Base-by-base conservation (phyloP, 35 echinoderm and acorn worm genomes). In the Stichopus chloronotus region DNA sequence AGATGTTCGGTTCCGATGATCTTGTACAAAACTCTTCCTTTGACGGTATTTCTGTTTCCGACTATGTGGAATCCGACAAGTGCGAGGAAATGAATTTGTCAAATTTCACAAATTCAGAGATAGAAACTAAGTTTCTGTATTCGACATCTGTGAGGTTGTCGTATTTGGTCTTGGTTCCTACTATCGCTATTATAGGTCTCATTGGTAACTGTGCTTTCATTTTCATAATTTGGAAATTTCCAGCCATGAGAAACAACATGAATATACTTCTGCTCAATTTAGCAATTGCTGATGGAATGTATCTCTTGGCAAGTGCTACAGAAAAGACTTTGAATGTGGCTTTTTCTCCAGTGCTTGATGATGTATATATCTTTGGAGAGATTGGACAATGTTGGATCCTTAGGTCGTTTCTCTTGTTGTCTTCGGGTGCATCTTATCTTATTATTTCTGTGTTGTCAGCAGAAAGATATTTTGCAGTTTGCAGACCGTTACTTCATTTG, bases 381-480 rank as follows among this genome's bases (percentile, higher is more conserved):
- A 59, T 57, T 23, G 95, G 95, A 4, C 80, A 83, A 8, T 96
- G 95, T 58, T 24, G 77, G 1, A 76, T 94, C 17, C n/a, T 87
- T 12, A 60, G 63, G 25, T 78, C 90, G 8, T 59, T 93, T 9
- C 43, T 93, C 10, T 77, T 90, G 52, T 90, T 65, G 10, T 63
- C 77, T 8, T 94, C 93, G 25, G 86, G 61, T 79, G 83, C 95
- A 8, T 93, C 92, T 74, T 22, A 94, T 5, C 72, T 94, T 24
- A 69, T 96, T 23, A 74, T 96, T 19, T 91, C 95, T 53, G 17
- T 94, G 25, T 86, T 96, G 19, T 91, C 92, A 1, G 9, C 94
- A 5, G 92, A 96, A 65, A 87, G 95, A 5, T 96, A 92, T 68
- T 57, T 94, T 54, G 95, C 95, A 3, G 91, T 96, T 21, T 96